These are phyloP conservation scores for Erpetoichthys calabaricus DNA, from an alignment of 2,797 vertebrate species.

Conservation along the genomic window DNA sequence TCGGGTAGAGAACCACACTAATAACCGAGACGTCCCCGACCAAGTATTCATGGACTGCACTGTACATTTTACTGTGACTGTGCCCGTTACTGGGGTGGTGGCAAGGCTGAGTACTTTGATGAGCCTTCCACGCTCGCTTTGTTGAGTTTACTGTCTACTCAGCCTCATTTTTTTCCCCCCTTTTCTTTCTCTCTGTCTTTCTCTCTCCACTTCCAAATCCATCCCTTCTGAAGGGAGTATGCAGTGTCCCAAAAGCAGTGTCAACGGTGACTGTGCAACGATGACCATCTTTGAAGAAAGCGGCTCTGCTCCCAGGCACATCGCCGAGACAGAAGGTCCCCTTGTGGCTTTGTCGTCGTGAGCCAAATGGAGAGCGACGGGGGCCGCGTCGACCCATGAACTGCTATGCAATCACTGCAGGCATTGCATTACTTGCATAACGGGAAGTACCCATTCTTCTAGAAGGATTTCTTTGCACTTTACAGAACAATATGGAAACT, in stretches of 20 bases:
- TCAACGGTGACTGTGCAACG: conserved; percentile 64
- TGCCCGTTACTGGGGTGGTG: too few relatives aligned
- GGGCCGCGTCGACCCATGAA: conserved; percentile 36
- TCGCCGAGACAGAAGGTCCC: conserved; percentile 59
- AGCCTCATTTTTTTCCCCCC: background rate
- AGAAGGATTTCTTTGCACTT: conserved; percentile 73
- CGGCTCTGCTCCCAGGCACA: conserved; percentile 40
- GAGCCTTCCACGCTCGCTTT: too few relatives aligned
- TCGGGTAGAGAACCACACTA: too few relatives aligned
- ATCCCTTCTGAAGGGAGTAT: conserved; percentile 38
- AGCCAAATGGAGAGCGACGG: conserved; percentile 34
- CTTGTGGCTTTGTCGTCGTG: conserved; percentile 57
- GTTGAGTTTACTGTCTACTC: too few relatives aligned
- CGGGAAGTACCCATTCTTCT: conserved; percentile 49
- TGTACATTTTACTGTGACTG: too few relatives aligned
- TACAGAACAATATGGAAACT: conserved; percentile 57
- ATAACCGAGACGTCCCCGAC: too few relatives aligned
- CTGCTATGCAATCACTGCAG: conserved; percentile 66
- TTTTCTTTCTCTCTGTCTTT: too few relatives aligned
- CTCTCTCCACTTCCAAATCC: too few relatives aligned
- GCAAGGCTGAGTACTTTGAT: too few relatives aligned
- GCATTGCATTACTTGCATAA: conserved; percentile 42
- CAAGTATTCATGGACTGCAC: too few relatives aligned
- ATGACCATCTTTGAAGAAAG: conserved; percentile 66
- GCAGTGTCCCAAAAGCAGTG: conserved; percentile 47